These are phyloP conservation scores for Brotula barbata DNA, from an alignment of 2,797 vertebrate genomes.

Conservation along the genomic window DNA sequence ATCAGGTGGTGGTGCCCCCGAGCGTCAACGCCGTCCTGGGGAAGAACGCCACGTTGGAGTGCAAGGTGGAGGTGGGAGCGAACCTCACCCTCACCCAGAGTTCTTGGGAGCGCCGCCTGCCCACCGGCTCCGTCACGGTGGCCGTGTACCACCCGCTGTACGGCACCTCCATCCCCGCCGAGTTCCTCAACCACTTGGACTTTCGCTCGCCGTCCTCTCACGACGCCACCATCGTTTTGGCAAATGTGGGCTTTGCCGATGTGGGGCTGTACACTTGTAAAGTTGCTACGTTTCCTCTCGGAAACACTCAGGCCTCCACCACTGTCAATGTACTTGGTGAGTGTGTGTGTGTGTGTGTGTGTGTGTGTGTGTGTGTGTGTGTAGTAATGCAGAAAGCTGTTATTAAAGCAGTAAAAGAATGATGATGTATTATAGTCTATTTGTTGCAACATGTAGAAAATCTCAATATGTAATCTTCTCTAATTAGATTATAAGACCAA, in stretches of 20 bases:
- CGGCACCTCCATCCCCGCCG: slow-evolving; percentile 90
- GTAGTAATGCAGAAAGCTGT: too few species aligned
- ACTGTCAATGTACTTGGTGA: slow-evolving; percentile 91
- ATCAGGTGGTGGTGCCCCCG: slow-evolving; percentile 88
- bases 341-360: slow-evolving; percentile 34
- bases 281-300: slow-evolving; percentile 95
- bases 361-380: background rate
- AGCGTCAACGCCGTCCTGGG: slow-evolving; percentile 92
- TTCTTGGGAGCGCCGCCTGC: slow-evolving; percentile 92
- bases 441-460: too few species aligned
- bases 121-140: slow-evolving; percentile 86
- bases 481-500: too few species aligned
- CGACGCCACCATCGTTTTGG: slow-evolving; percentile 91
- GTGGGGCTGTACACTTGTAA: slow-evolving; percentile 95
- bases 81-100: slow-evolving; percentile 91
- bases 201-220: slow-evolving; percentile 89
- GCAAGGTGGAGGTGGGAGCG: slow-evolving; percentile 89
- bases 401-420: too few species aligned
- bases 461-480: too few species aligned
- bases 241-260: slow-evolving; percentile 91
- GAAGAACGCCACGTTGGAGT: slow-evolving; percentile 93
- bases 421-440: too few species aligned
- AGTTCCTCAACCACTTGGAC: slow-evolving; percentile 86
- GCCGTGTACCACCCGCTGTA: slow-evolving; percentile 92
- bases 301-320: slow-evolving; percentile 91